These are phyloP conservation scores for Syrphus vitripennis DNA, from an alignment of 2,888 invertebrate species.

Conservation along the genomic window DNA sequence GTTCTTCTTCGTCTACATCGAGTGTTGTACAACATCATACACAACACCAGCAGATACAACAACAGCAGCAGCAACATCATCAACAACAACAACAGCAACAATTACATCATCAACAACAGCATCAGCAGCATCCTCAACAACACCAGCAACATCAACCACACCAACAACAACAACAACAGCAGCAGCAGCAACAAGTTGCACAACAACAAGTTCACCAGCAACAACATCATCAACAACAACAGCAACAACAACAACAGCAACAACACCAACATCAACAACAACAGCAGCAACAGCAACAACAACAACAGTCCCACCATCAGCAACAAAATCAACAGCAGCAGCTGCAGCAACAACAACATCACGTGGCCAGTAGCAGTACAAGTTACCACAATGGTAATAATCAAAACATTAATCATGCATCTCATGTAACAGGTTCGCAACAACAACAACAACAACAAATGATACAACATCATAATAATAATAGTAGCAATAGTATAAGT, in stretches of 20 bases:
- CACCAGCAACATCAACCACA: slow-evolving; percentile 46
- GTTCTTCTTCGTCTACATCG: slow-evolving; percentile 64
- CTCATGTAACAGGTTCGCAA: slow-evolving; percentile 62
- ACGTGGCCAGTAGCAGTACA: slow-evolving; percentile 65
- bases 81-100: slow-evolving; percentile 72
- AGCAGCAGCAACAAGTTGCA: slow-evolving; percentile 72
- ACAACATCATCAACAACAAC: slow-evolving; percentile 67
- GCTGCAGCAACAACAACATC: slow-evolving; percentile 72
- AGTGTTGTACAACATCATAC: slow-evolving; percentile 76
- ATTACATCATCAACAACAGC: slow-evolving; percentile 66
- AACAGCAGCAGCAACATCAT: slow-evolving; percentile 80
- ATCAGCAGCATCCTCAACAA: slow-evolving; percentile 73
- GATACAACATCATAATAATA: slow-evolving; percentile 68
- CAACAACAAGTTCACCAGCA: slow-evolving; percentile 72
- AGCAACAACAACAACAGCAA: slow-evolving; percentile 74
- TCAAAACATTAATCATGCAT: slow-evolving; percentile 65
- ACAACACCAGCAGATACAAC: slow-evolving; percentile 81
- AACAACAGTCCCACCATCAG: slow-evolving; percentile 46
- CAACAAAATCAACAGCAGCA: slow-evolving; percentile 63
- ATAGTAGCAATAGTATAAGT: slow-evolving; percentile 65
- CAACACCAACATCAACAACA: slow-evolving; percentile 78
- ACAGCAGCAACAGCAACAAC: slow-evolving; percentile 73
- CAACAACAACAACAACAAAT: slow-evolving; percentile 59
- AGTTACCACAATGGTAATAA: slow-evolving; percentile 71
- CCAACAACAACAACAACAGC: slow-evolving; percentile 80